Base-by-base conservation (phyloP, 2,797 vertebrate species). In the Smutsia temminckii region DNA sequence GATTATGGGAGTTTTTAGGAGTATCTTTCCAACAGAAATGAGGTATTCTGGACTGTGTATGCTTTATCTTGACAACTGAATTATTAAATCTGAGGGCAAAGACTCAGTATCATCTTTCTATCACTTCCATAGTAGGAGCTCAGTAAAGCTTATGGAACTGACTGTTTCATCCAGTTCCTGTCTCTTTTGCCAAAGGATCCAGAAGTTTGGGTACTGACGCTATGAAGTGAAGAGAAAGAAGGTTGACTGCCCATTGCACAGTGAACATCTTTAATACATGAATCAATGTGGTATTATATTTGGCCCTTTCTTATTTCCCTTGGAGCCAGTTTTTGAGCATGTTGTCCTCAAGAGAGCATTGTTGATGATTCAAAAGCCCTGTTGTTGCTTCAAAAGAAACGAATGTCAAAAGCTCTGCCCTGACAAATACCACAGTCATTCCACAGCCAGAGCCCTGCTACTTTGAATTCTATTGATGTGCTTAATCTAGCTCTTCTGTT, bases 291-390 rank as follows among this genome's bases (percentile, higher is more conserved):
- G 4, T 18, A 25, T 29, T 21, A n/a, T 63, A 8, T 51, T 51
- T 55, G 37, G 37, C 14, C n/a, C 12, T 78, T 79, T 79, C 23
- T 74, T 75, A 74, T 37, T 37, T 85, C 91, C 87, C 86, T 37
- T 61, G 25, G 8, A 59, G 34, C 42, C n/a, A 51, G 25, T 59
- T 95, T 78, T 83, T 81, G 75, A 85, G 53, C n/a, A 86, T 68
- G 92, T 25, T 81, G 59, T 6, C 53, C 64, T 84, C 46, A 85
- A 49, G 51, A 85, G 95, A 92, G 9, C 51, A 63, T 2, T 94
- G 12, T n/a, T 87, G 46, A 92, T 57, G n/a, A 57, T 16, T 68
- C 93, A 88, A 75, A 61, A 53, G 32, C 13, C 16, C 78, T 93
- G 32, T 1, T 42, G 27, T 69, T 71, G 9, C 32, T 85, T 61